phyloP scores from a whole-genome alignment of 1,140 invertebrate genomes.

The Diachasmimorpha longicaudata region DNA sequence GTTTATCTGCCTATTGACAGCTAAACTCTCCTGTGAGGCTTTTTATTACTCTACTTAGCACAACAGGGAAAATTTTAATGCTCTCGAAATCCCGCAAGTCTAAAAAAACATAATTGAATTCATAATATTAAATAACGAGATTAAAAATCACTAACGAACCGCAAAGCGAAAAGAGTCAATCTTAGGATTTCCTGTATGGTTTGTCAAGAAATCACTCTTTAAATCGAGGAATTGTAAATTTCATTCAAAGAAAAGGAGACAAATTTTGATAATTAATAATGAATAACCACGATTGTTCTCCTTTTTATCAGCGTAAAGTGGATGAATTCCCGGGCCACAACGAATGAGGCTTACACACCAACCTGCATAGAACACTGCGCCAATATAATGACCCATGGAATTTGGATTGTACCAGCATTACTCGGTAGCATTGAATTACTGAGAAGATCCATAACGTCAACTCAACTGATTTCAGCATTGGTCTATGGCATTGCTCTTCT shows the following conservation, averaged over 20 bases:
- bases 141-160: no score
- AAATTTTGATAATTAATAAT: background rate
- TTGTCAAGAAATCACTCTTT: no score
- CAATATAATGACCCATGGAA: conserved; percentile 89
- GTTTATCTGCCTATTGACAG: no score
- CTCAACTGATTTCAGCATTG: conserved; percentile 79
- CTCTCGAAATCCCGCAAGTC: no score
- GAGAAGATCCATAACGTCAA: conserved; percentile 71
- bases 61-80: no score
- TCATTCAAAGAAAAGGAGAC: background rate
- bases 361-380: conserved; percentile 87
- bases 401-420: conserved; percentile 84
- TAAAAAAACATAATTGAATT: no score
- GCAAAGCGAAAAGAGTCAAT: no score
- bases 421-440: conserved; percentile 77
- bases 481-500: conserved; percentile 87
- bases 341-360: conserved; percentile 73
- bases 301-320: conserved; percentile 68
- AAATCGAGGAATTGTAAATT: background rate
- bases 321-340: conserved; percentile 72
- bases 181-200: no score
- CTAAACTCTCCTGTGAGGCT: no score
- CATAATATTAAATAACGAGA: no score
- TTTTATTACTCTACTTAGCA: no score
- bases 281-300: background rate